Conservation (phyloP, 2,888 invertebrate genomes). For the Drosophila seclusa region DNA sequence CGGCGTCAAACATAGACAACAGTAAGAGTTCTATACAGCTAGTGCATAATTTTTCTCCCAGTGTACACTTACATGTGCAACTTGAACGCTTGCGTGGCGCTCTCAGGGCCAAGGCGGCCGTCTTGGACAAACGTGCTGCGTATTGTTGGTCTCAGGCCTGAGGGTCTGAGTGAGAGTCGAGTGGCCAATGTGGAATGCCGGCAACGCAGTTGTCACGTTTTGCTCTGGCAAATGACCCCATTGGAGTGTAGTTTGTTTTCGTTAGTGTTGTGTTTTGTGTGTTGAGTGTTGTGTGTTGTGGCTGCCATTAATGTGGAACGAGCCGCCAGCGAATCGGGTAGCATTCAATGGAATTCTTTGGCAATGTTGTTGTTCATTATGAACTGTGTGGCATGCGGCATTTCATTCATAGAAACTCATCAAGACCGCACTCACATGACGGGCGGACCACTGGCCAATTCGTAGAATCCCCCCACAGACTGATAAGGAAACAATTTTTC, state of each 20-base stretch:
- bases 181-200: constrained; percentile 53
- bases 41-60: neutral
- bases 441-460: constrained; percentile 15
- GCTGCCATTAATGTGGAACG: constrained; percentile 37
- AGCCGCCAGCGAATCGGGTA: constrained; percentile 55
- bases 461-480: constrained; percentile 33
- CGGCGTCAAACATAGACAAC: too few relatives aligned
- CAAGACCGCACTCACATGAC: constrained; percentile 30
- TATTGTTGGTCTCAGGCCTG: constrained; percentile 8
- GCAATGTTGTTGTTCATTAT: constrained; percentile 33
- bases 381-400: constrained; percentile 58
- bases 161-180: constrained; percentile 20
- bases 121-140: constrained; percentile 19
- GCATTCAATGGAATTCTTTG: constrained; percentile 64
- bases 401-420: constrained; percentile 72
- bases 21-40: neutral
- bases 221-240: constrained; percentile 72
- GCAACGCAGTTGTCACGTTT: constrained; percentile 71
- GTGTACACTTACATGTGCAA: neutral
- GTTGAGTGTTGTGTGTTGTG: constrained; percentile 2
- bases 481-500: constrained; percentile 59
- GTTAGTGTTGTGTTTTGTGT: constrained; percentile 16
- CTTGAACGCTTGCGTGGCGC: constrained; percentile 37
- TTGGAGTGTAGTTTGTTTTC: constrained; percentile 14
- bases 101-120: constrained; percentile 38